Base-by-base conservation (phyloP, 2,113 vertebrate species). In the Anguilla rostrata region DNA sequence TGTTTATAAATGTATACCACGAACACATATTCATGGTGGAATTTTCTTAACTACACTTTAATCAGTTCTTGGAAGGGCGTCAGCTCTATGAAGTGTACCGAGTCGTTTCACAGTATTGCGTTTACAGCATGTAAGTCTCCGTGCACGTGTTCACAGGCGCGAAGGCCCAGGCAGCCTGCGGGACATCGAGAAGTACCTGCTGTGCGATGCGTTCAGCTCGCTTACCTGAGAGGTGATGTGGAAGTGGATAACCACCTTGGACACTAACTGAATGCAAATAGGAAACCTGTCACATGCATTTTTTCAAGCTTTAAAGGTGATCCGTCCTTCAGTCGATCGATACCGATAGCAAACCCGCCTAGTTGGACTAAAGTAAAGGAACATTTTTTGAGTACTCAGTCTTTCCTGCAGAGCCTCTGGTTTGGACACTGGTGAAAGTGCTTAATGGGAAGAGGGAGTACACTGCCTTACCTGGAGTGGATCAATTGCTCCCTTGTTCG, bases 201-300 rank as follows among this genome's bases (percentile, higher is more conserved):
- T 71, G 71, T 43, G 66, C 26, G 78, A 12, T 56, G 46, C 78
- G 49, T 79, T 39, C 46, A 85, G 75, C 7, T 6, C 29, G 14
- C 41, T 79, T 43, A 49, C 63, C 14, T 26, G 5, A 46, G 20
- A 39, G 34, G 20, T 39, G 29, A 20, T 56, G 43, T n/a, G 71
- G 75, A 75, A 29, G 63, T 39, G 15, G 83, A 40, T 26, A 85
- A 57, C 34, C 79, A 57, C n/a, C 39, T 79, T 39, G 78, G 43
- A 85, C 71, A 56, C 39, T 85, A 53, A 85, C 56, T 57, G 84
- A 79, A 85, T 53, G 46, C 29, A 80, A 66, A 85, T 22, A 56
- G 75, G 22, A n/a, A 12, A 39, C 63, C 26, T 7, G 34, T 80
- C 53, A 43, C 29, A 78, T 53, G 79, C 39, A 80, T 57, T 80